These are phyloP conservation scores for Aspidoscelis tigris DNA, from an alignment of 2,113 vertebrate genomes.

Conservation along the genomic window DNA sequence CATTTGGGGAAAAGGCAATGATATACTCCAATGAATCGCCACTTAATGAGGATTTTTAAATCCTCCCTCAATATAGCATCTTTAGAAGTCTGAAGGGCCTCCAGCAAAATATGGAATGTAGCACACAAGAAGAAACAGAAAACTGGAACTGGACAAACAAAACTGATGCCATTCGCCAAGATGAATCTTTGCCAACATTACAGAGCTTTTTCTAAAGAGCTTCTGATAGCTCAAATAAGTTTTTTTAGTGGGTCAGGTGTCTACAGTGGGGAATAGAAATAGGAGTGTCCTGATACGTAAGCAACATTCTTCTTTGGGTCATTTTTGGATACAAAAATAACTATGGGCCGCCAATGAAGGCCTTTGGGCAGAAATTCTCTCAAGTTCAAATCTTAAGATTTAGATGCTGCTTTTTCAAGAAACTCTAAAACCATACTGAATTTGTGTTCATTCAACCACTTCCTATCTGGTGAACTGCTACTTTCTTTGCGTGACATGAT, in stretches of 20 bases:
- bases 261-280: neutral
- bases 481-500: neutral
- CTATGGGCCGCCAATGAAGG: neutral
- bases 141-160: neutral
- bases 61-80: neutral
- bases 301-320: neutral
- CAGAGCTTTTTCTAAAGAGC: neutral
- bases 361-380: neutral
- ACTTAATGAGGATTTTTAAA: neutral
- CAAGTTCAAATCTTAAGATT: neutral
- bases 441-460: neutral
- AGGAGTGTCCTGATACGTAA: no score
- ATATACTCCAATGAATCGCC: neutral
- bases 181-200: neutral
- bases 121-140: neutral
- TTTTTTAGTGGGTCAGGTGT: neutral
- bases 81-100: neutral
- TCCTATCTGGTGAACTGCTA: neutral
- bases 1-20: neutral
- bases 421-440: neutral
- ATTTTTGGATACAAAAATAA: neutral
- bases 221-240: neutral
- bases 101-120: neutral
- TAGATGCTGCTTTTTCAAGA: neutral
- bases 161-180: neutral